phyloP scores from a whole-genome alignment of 2,888 invertebrate genomes.

The Caenorhabditis plicata region DNA sequence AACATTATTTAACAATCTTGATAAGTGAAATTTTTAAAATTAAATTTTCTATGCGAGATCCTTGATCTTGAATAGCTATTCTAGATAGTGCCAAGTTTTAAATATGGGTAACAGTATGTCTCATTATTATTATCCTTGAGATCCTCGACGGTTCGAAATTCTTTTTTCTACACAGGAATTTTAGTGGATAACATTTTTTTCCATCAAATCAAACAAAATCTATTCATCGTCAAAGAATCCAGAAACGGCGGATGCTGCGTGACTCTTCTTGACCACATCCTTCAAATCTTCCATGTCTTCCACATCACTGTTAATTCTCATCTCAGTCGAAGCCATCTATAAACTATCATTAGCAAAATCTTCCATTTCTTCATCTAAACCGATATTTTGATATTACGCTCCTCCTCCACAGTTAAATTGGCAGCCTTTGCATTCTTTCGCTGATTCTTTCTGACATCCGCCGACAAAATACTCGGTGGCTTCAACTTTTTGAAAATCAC shows the following conservation, averaged over 20 bases:
- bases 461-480: slow-evolving; percentile 19
- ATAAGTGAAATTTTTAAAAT: no score
- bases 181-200: no score
- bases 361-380: not conserved
- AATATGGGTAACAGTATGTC: no score
- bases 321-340: slow-evolving; percentile 25
- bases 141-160: no score
- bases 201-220: not conserved
- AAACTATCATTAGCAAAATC: not conserved
- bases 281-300: slow-evolving; percentile 28
- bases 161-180: no score
- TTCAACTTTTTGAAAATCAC: slow-evolving; percentile 17
- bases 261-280: slow-evolving; percentile 22
- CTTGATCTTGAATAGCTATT: no score
- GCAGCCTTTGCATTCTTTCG: not conserved
- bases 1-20: no score
- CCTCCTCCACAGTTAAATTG: slow-evolving; percentile 2
- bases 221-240: slow-evolving; percentile 21
- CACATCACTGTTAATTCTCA: slow-evolving; percentile 24
- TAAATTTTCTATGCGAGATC: no score
- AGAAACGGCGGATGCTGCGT: slow-evolving; percentile 9
- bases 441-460: slow-evolving; percentile 8
- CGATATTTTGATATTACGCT: slow-evolving; percentile 13
- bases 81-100: no score
- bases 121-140: no score